Evolutionary conservation across 2,888 invertebrate species (phyloP), one percentile per base, ranked within the genome.

Genomic region (Unio delphinus): DNA sequence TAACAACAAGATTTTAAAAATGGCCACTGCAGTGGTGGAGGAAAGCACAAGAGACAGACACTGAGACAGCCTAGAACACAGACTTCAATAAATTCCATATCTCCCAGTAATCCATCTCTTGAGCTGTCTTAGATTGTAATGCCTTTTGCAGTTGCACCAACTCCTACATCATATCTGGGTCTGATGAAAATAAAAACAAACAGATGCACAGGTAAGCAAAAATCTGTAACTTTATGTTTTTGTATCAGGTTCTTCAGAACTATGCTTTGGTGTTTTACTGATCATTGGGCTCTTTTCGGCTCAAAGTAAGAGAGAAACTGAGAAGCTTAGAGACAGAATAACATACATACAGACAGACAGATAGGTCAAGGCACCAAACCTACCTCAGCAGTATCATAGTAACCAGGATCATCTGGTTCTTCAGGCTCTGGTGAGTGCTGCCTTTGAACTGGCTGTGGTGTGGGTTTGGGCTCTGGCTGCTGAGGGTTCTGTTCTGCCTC

Each of bases 401-500:
- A 63, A 11, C 45, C 54, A 15, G 62, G 67, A 23, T 67, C 61
- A 56, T 67, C 67, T 3, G 61, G 30, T 6, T 28, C 11, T 20
- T 55, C 60, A 18, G 54, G 55, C 30, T 34, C 23, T 28, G 17
- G 45, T 18, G 28, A 20, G 26, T 58, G 64, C 59, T 23, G 58
- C 54, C 60, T 57, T 18, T 64, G 45, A 28, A 20, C 34, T 28
- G 20, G n/a, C 59, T 61, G 23, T 56, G 60, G 55, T 18, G 23
- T 58, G 26, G 26, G 63, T 58, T 64, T 64, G 30, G 68, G 66
- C 28, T 67, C 58, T 59, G 57, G 64, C n/a, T 67, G 65, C 18
- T 62, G 57, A 30, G 64, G 55, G 26, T 70, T 62, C 61, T 67
- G 64, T 64, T 83, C 81, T 18, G 72, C 73, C 64, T 81, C 78